Base-by-base conservation (phyloP, 2,797 vertebrate species). In the Orientallactaga sibirica region DNA sequence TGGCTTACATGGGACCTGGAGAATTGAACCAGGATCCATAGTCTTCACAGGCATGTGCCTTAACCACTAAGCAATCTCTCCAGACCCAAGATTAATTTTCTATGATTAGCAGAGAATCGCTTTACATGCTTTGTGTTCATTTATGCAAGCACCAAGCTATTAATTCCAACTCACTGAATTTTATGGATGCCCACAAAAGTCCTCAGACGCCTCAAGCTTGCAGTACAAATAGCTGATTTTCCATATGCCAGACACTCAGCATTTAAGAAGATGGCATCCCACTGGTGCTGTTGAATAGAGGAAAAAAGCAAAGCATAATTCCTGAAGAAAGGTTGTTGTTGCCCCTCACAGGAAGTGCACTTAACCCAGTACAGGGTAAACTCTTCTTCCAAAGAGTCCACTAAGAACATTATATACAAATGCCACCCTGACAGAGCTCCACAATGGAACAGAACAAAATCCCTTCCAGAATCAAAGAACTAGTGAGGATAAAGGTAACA, bases 121-220 rank as follows among this genome's bases (percentile, higher is more conserved):
- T 98, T 98, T 97, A 97, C 97, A 98, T 97, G 98, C 95, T 98
- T 98, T 92, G 97, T 98, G 84, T 97, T 98, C 96, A 92, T 93
- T 98, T 98, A 96, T 96, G 97, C 98, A 98, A 98, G 98, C 98
- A 98, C 98, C 98, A 97, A 98, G 97, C 93, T 96, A 97, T 99
- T 99, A 98, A 98, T 99, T 99, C 98, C 98, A 98, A 98, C 96
- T 98, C 98, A 98, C 98, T 99, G 98, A 96, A 97, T 98, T 98
- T 98, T 97, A 94, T 93, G 93, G 96, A 97, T 97, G 96, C 97
- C 89, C 95, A 97, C 70, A 92, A 96, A 97, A 98, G 92, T 97
- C 84, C 62, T 97, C 95, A 94, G 96, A 96, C 97, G 95, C 96
- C 96, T 97, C 93, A 93, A 98, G 97, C 95, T 97, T 97, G 97